Percentiles rank a stretch among this genome's conserved stretches.
These are phyloP conservation scores for Chesias legatella DNA, from an alignment of 2,888 invertebrate species.

Conservation along the genomic window DNA sequence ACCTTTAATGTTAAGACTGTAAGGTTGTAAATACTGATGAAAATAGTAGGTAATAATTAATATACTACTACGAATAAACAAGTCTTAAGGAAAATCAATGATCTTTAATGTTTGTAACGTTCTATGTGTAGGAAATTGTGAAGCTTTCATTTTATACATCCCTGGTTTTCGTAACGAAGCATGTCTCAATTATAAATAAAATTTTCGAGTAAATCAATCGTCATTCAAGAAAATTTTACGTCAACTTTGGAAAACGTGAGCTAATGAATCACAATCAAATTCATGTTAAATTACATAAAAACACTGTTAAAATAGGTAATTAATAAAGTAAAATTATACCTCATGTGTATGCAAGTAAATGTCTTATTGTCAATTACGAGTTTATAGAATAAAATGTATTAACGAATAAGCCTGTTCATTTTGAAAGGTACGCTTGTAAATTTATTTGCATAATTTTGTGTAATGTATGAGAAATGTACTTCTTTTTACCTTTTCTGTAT, in stretches of 20 bases:
- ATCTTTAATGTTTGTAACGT: no score
- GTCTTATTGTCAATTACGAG: constrained; percentile 29
- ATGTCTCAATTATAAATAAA: no score
- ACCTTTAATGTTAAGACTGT: constrained; percentile 1
- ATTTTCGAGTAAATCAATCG: no score
- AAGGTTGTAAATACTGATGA: constrained; percentile 17
- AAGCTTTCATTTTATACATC: no score
- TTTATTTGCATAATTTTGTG: constrained; percentile 8
- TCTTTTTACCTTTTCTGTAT: no score
- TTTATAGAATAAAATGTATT: constrained; percentile 15
- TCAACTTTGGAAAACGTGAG: no score
- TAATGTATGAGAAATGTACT: no score
- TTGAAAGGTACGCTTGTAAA: not conserved
- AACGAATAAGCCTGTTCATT: constrained; percentile 7
- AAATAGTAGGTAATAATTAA: constrained; percentile 13
- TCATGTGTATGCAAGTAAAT: constrained; percentile 12
- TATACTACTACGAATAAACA: constrained; percentile 2
- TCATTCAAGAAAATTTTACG: no score
- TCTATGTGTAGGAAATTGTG: no score
- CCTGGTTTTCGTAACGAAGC: no score
- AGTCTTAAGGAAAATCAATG: no score
- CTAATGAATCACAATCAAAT: no score
- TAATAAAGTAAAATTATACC: not conserved
- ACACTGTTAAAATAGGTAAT: constrained; percentile 6
- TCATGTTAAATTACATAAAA: not conserved